phyloP scores from a whole-genome alignment of 1,140 invertebrate genomes.

The Plectrocnemia conspersa region DNA sequence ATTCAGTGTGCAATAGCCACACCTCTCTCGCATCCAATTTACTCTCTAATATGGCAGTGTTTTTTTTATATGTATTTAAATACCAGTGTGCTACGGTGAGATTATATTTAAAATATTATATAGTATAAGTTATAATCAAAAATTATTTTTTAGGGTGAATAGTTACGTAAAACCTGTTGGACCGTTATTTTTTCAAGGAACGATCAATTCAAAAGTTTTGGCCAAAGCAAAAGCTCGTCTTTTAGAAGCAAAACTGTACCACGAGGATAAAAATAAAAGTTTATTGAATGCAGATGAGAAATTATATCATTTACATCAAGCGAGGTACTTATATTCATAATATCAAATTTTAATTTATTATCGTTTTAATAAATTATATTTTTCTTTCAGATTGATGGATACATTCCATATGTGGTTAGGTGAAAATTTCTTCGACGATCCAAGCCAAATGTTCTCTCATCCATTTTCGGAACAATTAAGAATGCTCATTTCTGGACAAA shows the following conservation, averaged over 20 bases:
- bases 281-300: slow-evolving; percentile 10
- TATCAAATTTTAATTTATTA: too few species aligned
- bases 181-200: slow-evolving; percentile 27
- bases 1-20: slow-evolving; percentile 26
- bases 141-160: neutral
- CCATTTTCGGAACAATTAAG: slow-evolving; percentile 21
- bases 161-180: slow-evolving; percentile 16
- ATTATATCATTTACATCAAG: slow-evolving; percentile 25
- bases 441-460: slow-evolving; percentile 3
- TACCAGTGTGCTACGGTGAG: slow-evolving; percentile 24
- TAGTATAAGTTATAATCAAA: neutral
- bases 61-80: slow-evolving; percentile 32
- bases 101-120: slow-evolving; percentile 10
- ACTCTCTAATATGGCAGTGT: slow-evolving; percentile 30
- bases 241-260: slow-evolving; percentile 18
- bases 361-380: neutral
- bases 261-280: slow-evolving; percentile 20
- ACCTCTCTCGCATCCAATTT: slow-evolving; percentile 24
- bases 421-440: slow-evolving; percentile 19
- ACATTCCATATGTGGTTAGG: slow-evolving; percentile 27
- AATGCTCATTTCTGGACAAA: slow-evolving; percentile 23
- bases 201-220: slow-evolving; percentile 29
- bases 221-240: slow-evolving; percentile 24
- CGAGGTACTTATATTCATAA: slow-evolving; percentile 17
- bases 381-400: slow-evolving; percentile 25